A percentile compares a stretch with the other conserved stretches of the same genome.
phyloP scores from a whole-genome alignment of 2,888 invertebrate genomes.

The Dasysyrphus albostriatus region DNA sequence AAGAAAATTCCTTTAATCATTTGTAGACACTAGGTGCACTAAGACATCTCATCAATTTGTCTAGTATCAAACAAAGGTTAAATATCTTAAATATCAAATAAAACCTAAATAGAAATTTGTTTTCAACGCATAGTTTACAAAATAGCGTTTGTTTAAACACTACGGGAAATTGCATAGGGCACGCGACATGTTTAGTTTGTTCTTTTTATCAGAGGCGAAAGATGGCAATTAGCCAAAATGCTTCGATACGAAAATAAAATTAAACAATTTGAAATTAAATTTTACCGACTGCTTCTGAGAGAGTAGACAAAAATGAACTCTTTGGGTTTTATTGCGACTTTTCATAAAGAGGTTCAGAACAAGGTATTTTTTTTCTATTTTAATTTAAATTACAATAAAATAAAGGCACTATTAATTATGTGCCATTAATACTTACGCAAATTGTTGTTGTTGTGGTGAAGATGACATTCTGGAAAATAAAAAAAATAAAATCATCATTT shows the following conservation, averaged over 20 bases:
- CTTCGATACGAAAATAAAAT: neutral
- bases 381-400: neutral
- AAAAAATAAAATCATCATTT: neutral
- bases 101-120: neutral
- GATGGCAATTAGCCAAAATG: constrained; percentile 19
- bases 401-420: neutral
- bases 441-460: constrained; percentile 45
- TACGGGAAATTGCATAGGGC: neutral
- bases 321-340: neutral
- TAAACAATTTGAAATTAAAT: neutral
- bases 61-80: constrained; percentile 28
- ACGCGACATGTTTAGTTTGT: constrained; percentile 44
- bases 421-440: constrained; percentile 54
- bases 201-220: constrained; percentile 19
- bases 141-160: neutral
- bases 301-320: no score
- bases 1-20: neutral
- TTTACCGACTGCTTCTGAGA: no score
- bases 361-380: no score
- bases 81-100: constrained; percentile 39
- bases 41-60: constrained; percentile 1
- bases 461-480: constrained; percentile 55
- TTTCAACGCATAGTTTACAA: neutral
- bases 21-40: neutral
- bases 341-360: neutral